These are phyloP conservation scores for Heliconius erato DNA, from an alignment of 2,888 invertebrate species.

Conservation along the genomic window DNA sequence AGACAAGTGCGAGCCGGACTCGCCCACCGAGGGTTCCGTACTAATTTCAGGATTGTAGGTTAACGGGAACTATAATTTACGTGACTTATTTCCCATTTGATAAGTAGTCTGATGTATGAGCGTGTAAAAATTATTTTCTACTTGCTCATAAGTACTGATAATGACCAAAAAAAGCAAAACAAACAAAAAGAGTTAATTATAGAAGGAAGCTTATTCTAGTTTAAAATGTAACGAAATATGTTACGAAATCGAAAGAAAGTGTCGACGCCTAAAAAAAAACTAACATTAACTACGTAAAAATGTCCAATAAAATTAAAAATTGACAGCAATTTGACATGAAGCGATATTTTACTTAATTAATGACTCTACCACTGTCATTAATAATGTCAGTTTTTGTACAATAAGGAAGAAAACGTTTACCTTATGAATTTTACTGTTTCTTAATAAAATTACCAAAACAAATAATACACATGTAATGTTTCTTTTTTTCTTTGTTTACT, in stretches of 20 bases:
- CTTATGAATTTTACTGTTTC: not conserved
- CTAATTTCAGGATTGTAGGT: too few relatives aligned
- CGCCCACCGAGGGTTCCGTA: too few relatives aligned
- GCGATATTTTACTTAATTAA: conserved; percentile 6
- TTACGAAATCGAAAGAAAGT: not conserved
- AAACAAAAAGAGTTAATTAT: not conserved
- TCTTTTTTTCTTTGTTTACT: not conserved
- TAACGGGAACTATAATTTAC: too few relatives aligned
- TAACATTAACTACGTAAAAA: not conserved
- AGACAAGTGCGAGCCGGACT: too few relatives aligned
- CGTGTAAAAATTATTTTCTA: too few relatives aligned
- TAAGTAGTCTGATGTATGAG: too few relatives aligned
- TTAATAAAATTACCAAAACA: not conserved
- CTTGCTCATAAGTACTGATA: too few relatives aligned
- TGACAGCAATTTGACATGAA: conserved; percentile 17
- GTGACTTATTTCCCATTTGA: too few relatives aligned
- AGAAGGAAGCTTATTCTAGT: not conserved
- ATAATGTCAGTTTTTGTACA: not conserved
- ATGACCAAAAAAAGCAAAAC: not conserved
- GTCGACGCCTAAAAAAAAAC: not conserved
- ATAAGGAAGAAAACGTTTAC: conserved; percentile 6
- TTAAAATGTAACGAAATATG: not conserved
- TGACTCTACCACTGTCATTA: not conserved
- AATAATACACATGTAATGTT: not conserved
- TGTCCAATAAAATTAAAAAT: conserved; percentile 12